phyloP scores from a whole-genome alignment of 2,797 vertebrate genomes.

The Spondyliosoma cantharus region DNA sequence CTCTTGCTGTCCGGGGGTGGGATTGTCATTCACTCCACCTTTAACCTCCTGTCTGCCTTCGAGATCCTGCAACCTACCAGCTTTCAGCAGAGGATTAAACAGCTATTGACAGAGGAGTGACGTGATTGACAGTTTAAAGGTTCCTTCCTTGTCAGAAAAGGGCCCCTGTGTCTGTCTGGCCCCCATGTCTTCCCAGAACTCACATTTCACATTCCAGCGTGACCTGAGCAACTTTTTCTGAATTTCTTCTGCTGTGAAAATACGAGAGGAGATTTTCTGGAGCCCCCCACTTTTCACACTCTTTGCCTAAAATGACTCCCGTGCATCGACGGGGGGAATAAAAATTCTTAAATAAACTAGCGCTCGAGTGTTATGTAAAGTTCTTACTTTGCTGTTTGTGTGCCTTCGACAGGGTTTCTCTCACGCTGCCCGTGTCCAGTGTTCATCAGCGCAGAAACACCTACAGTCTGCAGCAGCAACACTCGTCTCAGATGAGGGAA shows the following conservation, averaged over 20 bases:
- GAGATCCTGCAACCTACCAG: constrained; percentile 56
- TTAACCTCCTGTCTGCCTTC: constrained; percentile 61
- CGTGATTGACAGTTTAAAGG: constrained; percentile 77
- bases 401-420: constrained; percentile 46
- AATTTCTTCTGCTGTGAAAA: constrained; percentile 61
- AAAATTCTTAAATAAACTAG: constrained; percentile 56
- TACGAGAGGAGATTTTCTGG: constrained; percentile 14
- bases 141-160: constrained; percentile 66
- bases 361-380: constrained; percentile 57
- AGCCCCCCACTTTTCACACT: constrained; percentile 42
- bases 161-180: constrained; percentile 61
- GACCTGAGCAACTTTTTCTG: constrained; percentile 63
- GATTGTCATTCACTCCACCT: constrained; percentile 64
- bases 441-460: constrained; percentile 39
- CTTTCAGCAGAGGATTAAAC: constrained; percentile 78
- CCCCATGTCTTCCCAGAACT: constrained; percentile 67
- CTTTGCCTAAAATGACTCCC: constrained; percentile 46
- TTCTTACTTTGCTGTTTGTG: constrained; percentile 33
- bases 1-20: constrained; percentile 2
- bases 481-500: constrained; percentile 64
- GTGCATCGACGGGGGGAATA: constrained; percentile 16
- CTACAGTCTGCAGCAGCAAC: constrained; percentile 50
- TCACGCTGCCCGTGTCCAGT: constrained; percentile 57
- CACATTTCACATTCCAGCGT: constrained; percentile 74
- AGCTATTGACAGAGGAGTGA: constrained; percentile 77